These are phyloP conservation scores for Sarcophaga bullata DNA, from an alignment of 1,140 invertebrate species.

Conservation along the genomic window DNA sequence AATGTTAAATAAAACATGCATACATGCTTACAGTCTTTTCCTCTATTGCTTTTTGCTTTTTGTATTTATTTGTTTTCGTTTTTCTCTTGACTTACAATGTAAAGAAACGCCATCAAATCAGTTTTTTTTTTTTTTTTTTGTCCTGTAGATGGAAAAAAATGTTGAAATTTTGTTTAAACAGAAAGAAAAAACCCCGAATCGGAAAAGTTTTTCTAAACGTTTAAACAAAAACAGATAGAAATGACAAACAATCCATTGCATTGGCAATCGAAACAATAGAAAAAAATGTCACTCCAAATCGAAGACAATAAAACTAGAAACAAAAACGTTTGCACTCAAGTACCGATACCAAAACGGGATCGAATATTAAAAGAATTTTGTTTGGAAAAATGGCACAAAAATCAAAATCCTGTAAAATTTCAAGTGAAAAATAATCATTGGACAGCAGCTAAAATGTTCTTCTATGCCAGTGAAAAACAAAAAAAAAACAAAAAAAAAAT, in stretches of 20 bases:
- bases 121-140: too few species aligned
- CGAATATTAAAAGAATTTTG: too few species aligned
- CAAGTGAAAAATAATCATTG: too few species aligned
- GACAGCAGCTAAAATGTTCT: too few species aligned
- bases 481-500: too few species aligned
- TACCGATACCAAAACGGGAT: too few species aligned
- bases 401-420: too few species aligned
- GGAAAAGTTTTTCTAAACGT: background rate
- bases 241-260: slow-evolving; percentile 10
- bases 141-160: too few species aligned
- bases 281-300: background rate
- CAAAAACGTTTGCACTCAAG: too few species aligned
- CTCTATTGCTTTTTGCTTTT: background rate
- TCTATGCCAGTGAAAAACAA: too few species aligned
- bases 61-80: background rate
- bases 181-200: background rate
- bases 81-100: background rate
- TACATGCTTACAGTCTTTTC: background rate
- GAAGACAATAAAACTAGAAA: background rate
- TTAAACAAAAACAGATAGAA: slow-evolving; percentile 3
- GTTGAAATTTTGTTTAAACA: background rate
- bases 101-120: too few species aligned
- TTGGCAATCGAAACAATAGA: background rate
- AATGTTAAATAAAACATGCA: background rate
- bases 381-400: too few species aligned